Percentiles rank a stretch among this genome's conserved stretches.
phyloP scores from a whole-genome alignment of 2,797 vertebrate genomes.

The Acanthurus lineatus region DNA sequence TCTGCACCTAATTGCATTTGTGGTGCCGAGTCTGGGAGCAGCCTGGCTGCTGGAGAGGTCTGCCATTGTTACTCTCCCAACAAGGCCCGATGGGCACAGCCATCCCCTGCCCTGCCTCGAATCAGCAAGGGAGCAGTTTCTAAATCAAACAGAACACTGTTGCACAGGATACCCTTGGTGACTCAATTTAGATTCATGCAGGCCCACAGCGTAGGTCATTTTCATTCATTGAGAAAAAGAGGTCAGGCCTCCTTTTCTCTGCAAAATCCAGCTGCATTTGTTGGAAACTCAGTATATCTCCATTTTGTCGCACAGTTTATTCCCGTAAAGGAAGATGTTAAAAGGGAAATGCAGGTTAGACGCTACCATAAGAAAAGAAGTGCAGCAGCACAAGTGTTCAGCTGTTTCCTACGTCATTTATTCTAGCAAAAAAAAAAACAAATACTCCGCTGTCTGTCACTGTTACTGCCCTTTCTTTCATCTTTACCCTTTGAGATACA shows the following conservation, averaged over 20 bases:
- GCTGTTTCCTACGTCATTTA: conserved; percentile 26
- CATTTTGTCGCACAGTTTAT: conserved; percentile 49
- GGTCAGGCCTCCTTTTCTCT: conserved; percentile 64
- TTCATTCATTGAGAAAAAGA: conserved; percentile 77
- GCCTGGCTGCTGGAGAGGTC: conserved; percentile 60
- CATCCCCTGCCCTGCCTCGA: conserved; percentile 49
- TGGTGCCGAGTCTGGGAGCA: conserved; percentile 51
- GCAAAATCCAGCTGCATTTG: conserved; percentile 47
- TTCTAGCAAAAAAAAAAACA: conserved; percentile 47
- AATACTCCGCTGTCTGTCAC: conserved; percentile 42
- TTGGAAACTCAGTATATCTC: conserved; percentile 51
- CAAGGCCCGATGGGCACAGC: conserved; percentile 47
- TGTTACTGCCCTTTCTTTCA: conserved; percentile 43
- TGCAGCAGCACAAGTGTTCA: conserved; percentile 14
- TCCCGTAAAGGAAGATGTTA: conserved; percentile 21
- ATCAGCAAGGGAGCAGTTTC: conserved; percentile 71
- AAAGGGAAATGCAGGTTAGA: conserved; percentile 41
- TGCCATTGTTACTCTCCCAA: conserved; percentile 59
- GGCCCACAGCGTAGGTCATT: conserved; percentile 69
- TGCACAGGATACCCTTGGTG: conserved; percentile 67
- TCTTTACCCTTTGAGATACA: conserved; percentile 24
- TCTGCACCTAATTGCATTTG: conserved; percentile 56
- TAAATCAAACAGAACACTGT: conserved; percentile 72
- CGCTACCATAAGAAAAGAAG: neutral
- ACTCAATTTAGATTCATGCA: conserved; percentile 69